phyloP scores from a whole-genome alignment of 2,797 vertebrate genomes.

The Sebastes itinus region DNA sequence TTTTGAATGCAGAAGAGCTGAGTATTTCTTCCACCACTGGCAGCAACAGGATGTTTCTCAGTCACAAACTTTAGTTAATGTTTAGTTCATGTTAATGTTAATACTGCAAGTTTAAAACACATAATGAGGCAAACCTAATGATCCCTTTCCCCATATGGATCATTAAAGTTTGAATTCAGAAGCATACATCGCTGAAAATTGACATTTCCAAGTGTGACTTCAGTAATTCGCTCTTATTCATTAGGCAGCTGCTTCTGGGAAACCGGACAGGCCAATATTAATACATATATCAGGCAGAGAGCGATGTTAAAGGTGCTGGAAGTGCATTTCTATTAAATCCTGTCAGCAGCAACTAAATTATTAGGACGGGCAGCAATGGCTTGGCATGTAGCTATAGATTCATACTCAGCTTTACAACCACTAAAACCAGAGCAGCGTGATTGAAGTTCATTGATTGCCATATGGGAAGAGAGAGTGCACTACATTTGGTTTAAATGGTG shows the following conservation, averaged over 20 bases:
- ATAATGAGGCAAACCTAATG: slow-evolving; percentile 18
- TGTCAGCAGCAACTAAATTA: slow-evolving; percentile 60
- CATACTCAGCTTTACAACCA: slow-evolving; percentile 35
- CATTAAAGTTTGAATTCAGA: background rate
- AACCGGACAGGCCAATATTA: slow-evolving; percentile 28
- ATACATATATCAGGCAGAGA: slow-evolving; percentile 48
- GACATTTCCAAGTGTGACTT: slow-evolving; percentile 7
- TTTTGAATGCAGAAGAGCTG: background rate
- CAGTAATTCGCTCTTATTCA: slow-evolving; percentile 7
- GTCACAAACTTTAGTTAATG: background rate
- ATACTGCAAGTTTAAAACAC: slow-evolving; percentile 9
- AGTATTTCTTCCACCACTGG: background rate
- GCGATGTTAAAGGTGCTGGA: slow-evolving; percentile 40
- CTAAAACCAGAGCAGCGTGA: slow-evolving; percentile 44
- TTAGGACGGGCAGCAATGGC: slow-evolving; percentile 20
- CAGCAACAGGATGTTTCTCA: background rate
- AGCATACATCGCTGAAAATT: background rate
- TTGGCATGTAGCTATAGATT: slow-evolving; percentile 30
- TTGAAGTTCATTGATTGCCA: slow-evolving; percentile 15
- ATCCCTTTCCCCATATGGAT: background rate
- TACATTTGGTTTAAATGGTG: slow-evolving; percentile 20
- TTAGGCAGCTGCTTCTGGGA: slow-evolving; percentile 24
- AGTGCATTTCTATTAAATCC: slow-evolving; percentile 69
- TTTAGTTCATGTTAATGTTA: too few species aligned
- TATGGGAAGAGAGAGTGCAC: background rate